A percentile compares a stretch with the other conserved stretches of the same genome.
These are phyloP conservation scores for Heliornis fulica DNA, from an alignment of 2,113 vertebrate genomes.

Conservation along the genomic window DNA sequence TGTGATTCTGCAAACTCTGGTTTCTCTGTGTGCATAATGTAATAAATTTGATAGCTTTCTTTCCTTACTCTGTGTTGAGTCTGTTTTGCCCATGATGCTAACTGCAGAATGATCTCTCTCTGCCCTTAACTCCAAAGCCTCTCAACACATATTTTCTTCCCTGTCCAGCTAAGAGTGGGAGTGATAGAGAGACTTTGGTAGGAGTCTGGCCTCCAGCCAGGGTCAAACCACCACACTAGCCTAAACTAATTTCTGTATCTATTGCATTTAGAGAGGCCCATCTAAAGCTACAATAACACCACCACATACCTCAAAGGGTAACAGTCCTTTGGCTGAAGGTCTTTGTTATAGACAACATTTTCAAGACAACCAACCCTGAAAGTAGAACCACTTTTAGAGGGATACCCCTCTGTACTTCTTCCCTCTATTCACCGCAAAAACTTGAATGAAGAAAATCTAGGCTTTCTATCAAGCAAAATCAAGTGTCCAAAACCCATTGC, in stretches of 20 bases:
- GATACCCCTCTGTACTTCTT: background rate
- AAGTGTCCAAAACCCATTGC: background rate
- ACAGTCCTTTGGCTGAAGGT: background rate
- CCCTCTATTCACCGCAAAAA: background rate
- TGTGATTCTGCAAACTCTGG: no score
- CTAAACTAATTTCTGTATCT: background rate
- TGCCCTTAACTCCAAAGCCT: no score
- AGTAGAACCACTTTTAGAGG: background rate
- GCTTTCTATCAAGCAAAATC: background rate
- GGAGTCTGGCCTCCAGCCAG: no score
- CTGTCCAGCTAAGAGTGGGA: no score
- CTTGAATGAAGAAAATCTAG: background rate
- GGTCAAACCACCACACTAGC: no score
- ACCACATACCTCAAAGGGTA: background rate
- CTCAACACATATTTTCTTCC: no score
- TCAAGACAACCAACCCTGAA: background rate
- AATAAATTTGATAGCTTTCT: no score
- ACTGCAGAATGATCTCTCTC: no score
- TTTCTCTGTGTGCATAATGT: no score
- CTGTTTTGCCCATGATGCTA: no score
- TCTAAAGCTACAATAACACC: background rate
- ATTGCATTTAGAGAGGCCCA: background rate
- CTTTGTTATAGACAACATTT: background rate
- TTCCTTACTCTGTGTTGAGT: no score
- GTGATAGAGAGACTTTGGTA: no score